Percentiles rank a stretch among this genome's conserved stretches.
Conservation (phyloP, 2,797 vertebrate species). For the Sternarchorhynchus goeldii region DNA sequence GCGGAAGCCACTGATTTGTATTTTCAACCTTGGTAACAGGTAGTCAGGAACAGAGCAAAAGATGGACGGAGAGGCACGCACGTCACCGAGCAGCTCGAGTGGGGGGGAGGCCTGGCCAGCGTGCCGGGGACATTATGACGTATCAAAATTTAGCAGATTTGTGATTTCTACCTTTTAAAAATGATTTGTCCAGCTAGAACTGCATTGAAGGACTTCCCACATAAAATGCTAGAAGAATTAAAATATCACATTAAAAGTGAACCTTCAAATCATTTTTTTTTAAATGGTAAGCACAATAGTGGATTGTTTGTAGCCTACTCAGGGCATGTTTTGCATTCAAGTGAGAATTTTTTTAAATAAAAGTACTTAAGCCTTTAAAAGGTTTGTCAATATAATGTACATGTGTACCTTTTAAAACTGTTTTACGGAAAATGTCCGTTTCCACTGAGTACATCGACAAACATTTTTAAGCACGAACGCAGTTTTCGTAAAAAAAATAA, state of each 20-base stretch:
- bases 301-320: neutral
- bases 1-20: slow-evolving; percentile 3
- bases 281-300: neutral
- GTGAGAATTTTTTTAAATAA: too few species aligned
- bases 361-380: too few species aligned
- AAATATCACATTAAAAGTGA: too few species aligned
- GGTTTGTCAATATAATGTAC: too few species aligned
- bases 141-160: neutral
- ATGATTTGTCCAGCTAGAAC: neutral
- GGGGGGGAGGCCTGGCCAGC: neutral
- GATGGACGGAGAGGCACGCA: neutral
- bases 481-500: too few species aligned
- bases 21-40: slow-evolving; percentile 7
- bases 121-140: neutral
- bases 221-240: neutral
- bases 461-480: too few species aligned
- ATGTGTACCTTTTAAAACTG: too few species aligned
- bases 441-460: too few species aligned
- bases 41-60: neutral
- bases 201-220: neutral
- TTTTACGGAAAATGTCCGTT: too few species aligned
- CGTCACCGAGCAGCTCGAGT: neutral
- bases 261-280: too few species aligned
- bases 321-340: too few species aligned
- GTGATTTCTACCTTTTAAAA: neutral